Conservation (phyloP, 2,113 vertebrate genomes). For the Catharus fuscescens region DNA sequence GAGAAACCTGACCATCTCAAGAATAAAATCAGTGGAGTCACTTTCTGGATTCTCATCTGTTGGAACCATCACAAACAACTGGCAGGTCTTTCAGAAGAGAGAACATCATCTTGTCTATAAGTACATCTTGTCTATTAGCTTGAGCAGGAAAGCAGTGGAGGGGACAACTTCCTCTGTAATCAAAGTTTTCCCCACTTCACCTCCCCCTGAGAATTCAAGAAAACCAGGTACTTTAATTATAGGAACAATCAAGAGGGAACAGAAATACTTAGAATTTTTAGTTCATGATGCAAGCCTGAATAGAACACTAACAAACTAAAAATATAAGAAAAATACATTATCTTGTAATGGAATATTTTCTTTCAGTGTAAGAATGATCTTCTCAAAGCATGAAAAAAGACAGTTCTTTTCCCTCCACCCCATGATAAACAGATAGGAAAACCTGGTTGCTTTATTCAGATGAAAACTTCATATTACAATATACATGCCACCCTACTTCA, state of each 20-base stretch:
- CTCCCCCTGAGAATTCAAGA: not conserved
- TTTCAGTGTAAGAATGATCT: not conserved
- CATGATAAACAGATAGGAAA: not conserved
- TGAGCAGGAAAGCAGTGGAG: not conserved
- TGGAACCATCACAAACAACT: not conserved
- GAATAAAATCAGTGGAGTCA: not conserved
- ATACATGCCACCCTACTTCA: not conserved
- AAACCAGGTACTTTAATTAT: not conserved
- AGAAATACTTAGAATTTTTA: not conserved
- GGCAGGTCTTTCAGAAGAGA: not conserved
- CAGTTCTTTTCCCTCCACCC: not conserved
- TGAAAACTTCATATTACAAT: not conserved
- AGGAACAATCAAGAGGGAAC: not conserved
- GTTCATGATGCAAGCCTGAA: not conserved
- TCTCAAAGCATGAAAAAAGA: not conserved
- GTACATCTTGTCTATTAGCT: not conserved
- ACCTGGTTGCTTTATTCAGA: not conserved
- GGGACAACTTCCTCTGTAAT: not conserved
- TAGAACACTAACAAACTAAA: constrained; percentile 2
- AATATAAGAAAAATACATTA: not conserved
- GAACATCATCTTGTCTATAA: not conserved
- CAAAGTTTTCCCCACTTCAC: not conserved
- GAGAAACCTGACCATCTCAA: not conserved
- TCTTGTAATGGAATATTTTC: not conserved
- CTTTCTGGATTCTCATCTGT: not conserved